Percentiles rank a stretch among this genome's conserved stretches.
Conservation (phyloP, 2,113 vertebrate genomes). For the Notarius quadriscutis region DNA sequence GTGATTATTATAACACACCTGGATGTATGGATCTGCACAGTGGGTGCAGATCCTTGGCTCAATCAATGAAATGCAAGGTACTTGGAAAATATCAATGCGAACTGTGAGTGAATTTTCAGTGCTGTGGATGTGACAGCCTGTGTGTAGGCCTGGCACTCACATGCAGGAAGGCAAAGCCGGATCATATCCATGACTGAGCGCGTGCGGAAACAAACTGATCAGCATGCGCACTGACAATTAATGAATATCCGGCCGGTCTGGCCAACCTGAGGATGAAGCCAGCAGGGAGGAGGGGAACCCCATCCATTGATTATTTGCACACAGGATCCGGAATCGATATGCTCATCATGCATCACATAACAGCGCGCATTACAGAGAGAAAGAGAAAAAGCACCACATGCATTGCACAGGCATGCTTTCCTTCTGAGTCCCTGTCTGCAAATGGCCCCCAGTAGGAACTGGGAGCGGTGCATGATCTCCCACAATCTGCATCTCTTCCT, state of each 20-base stretch:
- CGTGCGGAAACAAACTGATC: not conserved
- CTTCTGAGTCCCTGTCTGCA: not conserved
- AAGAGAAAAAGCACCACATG: not conserved
- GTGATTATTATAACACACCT: too few species aligned
- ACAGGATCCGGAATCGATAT: not conserved
- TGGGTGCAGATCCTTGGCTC: not conserved
- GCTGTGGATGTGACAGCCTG: not conserved
- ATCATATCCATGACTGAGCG: not conserved
- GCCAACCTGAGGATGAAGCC: not conserved
- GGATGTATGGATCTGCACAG: not conserved
- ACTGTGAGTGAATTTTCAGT: not conserved
- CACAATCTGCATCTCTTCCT: too few species aligned
- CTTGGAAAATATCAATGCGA: too few species aligned
- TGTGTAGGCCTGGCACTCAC: not conserved
- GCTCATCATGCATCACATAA: not conserved
- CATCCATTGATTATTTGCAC: conserved; percentile 1
- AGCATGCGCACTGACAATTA: not conserved
- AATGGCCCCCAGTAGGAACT: not conserved
- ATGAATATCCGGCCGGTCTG: not conserved
- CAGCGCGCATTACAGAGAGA: not conserved
- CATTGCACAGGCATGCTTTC: not conserved
- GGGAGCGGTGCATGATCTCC: not conserved
- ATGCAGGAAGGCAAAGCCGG: not conserved
- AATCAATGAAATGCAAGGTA: not conserved
- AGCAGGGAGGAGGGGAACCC: not conserved